Evolutionary conservation across 2,113 vertebrate genomes (phyloP), one percentile per base, ranked within the genome.

Genomic region (Poeciliopsis occidentalis): DNA sequence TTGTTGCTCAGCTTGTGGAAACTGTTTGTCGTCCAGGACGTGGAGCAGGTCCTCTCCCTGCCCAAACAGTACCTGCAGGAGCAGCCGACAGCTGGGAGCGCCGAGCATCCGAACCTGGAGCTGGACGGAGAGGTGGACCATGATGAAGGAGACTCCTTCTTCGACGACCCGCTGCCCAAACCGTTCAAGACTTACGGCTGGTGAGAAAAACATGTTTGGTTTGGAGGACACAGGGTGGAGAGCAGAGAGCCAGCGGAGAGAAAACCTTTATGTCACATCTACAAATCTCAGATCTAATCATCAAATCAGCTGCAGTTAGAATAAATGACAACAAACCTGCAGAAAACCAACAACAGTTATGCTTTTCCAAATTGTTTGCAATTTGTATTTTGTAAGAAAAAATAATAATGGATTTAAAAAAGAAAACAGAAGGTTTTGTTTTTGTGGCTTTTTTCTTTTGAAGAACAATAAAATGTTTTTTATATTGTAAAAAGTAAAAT

Each of bases 121-220:
- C 69, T 88, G 30, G 94, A 93, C 90, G 93, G 44, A 89, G 95
- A 81, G 85, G 96, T 94, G 1, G 95, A 94, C 8, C 94, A 93
- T 5, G 32, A 79, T 1, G 96, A 96, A 2, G 96, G 94, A 60
- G 97, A 99, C 72, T 97, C 98, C 1, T 99, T 99, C 92, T 99
- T 98, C 65, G 97, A 99, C 12, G 98, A 98, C 85, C 98, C 97
- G 8, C 85, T 97, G 78, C 97, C 96, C 24, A 95, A 96, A 86
- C 95, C 96, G 6, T 95, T 97, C 83, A 96, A 95, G 87, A 95
- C 92, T 0, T 97, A 95, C 0, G 87, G 96, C 83, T 95, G 96
- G 97, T 98, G 85, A 93, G 95, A n/a, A 83, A 73, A 27, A 72
- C 31, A 66, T 0, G 2, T 24, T 37, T 0, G 8, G 34, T 8